Conservation (phyloP, 2,113 vertebrate species). For the Rhabdornis inornatus region DNA sequence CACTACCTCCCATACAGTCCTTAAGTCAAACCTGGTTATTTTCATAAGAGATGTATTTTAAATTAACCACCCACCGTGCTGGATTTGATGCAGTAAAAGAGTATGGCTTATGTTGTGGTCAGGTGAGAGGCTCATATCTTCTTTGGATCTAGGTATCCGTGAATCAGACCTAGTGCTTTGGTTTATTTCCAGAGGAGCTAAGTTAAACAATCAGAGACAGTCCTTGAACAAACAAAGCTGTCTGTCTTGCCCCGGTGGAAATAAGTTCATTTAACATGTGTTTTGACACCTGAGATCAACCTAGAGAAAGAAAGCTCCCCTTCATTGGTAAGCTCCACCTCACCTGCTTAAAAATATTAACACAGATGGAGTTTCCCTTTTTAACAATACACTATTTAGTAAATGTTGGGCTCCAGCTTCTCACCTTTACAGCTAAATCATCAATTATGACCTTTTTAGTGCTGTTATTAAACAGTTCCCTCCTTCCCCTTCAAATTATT, state of each 20-base stretch:
- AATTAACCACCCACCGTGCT: background rate
- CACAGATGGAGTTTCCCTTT: conserved; percentile 12
- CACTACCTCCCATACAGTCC: background rate
- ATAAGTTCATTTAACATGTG: background rate
- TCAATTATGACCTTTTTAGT: conserved; percentile 49
- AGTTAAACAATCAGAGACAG: conserved; percentile 1
- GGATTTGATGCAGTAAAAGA: background rate
- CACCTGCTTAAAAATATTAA: background rate
- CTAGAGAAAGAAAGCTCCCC: conserved; percentile 34
- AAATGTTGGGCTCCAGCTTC: background rate
- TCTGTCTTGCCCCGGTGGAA: background rate
- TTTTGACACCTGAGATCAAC: background rate
- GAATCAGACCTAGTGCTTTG: background rate
- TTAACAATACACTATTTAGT: conserved; percentile 55
- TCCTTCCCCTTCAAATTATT: background rate
- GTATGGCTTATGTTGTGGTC: background rate
- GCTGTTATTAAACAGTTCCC: background rate
- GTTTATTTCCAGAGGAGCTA: conserved; percentile 5
- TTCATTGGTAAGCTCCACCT: background rate
- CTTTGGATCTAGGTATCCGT: background rate
- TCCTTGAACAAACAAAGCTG: background rate
- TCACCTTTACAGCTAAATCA: conserved; percentile 1
- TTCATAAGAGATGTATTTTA: background rate
- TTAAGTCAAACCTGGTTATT: background rate
- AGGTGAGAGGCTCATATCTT: background rate